These are phyloP conservation scores for Hermodice carunculata DNA, from an alignment of 2,888 invertebrate genomes.

Conservation along the genomic window DNA sequence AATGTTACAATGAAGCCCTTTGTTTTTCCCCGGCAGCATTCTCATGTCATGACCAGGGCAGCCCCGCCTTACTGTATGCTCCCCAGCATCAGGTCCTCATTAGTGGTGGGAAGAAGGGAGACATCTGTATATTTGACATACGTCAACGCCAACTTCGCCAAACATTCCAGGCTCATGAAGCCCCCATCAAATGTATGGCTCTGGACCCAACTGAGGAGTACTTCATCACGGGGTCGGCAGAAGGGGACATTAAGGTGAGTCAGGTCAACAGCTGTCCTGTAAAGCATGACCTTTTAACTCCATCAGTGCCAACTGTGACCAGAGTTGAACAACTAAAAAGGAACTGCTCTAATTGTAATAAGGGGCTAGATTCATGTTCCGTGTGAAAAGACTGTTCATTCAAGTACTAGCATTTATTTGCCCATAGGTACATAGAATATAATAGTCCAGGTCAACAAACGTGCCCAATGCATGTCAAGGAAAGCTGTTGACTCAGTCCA, in stretches of 20 bases:
- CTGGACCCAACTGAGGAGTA: slow-evolving; percentile 95
- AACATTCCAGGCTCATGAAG: slow-evolving; percentile 84
- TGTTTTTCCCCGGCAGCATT: slow-evolving; percentile 77
- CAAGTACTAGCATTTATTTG: too few species aligned
- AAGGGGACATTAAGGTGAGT: slow-evolving; percentile 74
- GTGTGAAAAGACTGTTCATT: too few species aligned
- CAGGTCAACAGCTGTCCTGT: neutral
- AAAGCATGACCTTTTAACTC: neutral
- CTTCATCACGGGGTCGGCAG: slow-evolving; percentile 88
- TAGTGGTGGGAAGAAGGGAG: slow-evolving; percentile 97
- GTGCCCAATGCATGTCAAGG: too few species aligned
- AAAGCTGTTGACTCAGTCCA: too few species aligned
- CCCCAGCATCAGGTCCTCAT: slow-evolving; percentile 94
- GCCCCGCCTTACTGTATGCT: slow-evolving; percentile 91
- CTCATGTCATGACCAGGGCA: slow-evolving; percentile 90
- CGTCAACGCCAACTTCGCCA: slow-evolving; percentile 82
- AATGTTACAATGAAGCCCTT: neutral
- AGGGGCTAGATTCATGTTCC: too few species aligned
- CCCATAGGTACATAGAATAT: too few species aligned
- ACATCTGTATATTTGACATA: slow-evolving; percentile 96
- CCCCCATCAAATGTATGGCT: slow-evolving; percentile 93
- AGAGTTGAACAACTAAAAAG: too few species aligned
- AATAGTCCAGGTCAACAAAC: too few species aligned
- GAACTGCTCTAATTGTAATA: too few species aligned
- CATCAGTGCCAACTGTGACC: too few species aligned